Evolutionary conservation across 2,797 vertebrate species (phyloP).

Genomic region (Pseudomugil tenellus): DNA sequence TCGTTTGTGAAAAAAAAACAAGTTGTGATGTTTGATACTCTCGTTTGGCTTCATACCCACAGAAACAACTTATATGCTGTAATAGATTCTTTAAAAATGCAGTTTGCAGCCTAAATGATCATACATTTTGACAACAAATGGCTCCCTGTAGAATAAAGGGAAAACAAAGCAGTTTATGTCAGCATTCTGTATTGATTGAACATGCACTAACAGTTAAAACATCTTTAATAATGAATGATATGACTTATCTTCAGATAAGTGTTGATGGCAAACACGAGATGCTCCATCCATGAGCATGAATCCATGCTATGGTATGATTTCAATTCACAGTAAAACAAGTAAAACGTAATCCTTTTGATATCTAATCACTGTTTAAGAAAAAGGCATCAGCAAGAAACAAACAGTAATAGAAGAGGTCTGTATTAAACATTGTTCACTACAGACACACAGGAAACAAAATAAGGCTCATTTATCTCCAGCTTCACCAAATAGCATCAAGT

Average conservation of each 20-base stretch:
- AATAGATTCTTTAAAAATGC: background rate
- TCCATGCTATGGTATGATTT: slow-evolving; percentile 24
- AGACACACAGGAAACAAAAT: slow-evolving; percentile 40
- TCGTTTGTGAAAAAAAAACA: too few species aligned
- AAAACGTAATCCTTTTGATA: slow-evolving; percentile 12
- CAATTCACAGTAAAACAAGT: slow-evolving; percentile 62
- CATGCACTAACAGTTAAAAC: slow-evolving; percentile 57
- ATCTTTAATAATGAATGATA: slow-evolving; percentile 40
- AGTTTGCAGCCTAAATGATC: background rate
- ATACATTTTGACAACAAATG: slow-evolving; percentile 4
- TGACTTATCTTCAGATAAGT: slow-evolving; percentile 35
- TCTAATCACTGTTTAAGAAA: slow-evolving; percentile 30
- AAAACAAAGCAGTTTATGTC: slow-evolving; percentile 58
- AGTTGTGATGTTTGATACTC: slow-evolving; percentile 9
- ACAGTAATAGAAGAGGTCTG: slow-evolving; percentile 36
- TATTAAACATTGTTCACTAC: slow-evolving; percentile 51
- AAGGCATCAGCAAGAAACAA: slow-evolving; percentile 28
- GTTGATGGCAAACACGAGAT: slow-evolving; percentile 31
- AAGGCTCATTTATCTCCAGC: slow-evolving; percentile 46
- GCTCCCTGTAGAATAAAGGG: background rate
- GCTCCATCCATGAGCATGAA: slow-evolving; percentile 26
- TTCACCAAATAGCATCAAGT: slow-evolving; percentile 28
- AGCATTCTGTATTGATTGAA: slow-evolving; percentile 40
- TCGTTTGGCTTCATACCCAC: background rate
- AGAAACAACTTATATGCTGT: background rate